Conservation (phyloP, 1,140 invertebrate genomes). For the Asbolus verrucosus region DNA sequence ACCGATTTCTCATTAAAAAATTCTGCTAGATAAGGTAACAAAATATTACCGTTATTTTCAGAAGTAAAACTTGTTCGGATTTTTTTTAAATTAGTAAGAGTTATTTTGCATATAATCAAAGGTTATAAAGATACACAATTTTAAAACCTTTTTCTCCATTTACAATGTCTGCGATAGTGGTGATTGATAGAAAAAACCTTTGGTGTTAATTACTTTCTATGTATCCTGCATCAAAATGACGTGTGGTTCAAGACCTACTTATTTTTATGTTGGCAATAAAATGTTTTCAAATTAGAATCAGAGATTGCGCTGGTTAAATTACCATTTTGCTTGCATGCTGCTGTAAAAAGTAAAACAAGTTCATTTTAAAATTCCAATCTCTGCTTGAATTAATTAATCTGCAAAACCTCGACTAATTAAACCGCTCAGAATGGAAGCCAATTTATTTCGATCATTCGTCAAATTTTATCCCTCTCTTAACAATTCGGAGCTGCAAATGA, state of each 20-base stretch:
- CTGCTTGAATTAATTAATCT: conserved; percentile 39
- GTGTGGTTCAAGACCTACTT: conserved; percentile 22
- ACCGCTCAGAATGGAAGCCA: conserved; percentile 25
- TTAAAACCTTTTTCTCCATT: too few species aligned
- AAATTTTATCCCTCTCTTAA: conserved; percentile 35
- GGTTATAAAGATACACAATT: too few species aligned
- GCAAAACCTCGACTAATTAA: conserved; percentile 37
- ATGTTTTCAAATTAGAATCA: conserved; percentile 31
- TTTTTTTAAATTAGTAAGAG: too few species aligned
- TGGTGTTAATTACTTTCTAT: too few species aligned
- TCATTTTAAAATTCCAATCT: conserved; percentile 39
- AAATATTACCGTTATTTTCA: too few species aligned
- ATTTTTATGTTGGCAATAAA: conserved; percentile 15
- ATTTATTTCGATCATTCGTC: conserved; percentile 39
- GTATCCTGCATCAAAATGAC: too few species aligned
- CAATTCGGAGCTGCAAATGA: conserved; percentile 34
- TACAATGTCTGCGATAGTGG: too few species aligned
- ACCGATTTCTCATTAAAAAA: too few species aligned
- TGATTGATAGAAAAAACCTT: too few species aligned
- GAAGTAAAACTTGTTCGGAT: too few species aligned
- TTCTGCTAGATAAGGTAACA: too few species aligned
- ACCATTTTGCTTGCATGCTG: conserved; percentile 35
- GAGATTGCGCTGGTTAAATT: conserved; percentile 34
- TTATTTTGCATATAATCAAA: too few species aligned
- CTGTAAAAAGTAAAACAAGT: conserved; percentile 37